These are phyloP conservation scores for Limonius californicus DNA, from an alignment of 1,140 invertebrate species.

Conservation along the genomic window DNA sequence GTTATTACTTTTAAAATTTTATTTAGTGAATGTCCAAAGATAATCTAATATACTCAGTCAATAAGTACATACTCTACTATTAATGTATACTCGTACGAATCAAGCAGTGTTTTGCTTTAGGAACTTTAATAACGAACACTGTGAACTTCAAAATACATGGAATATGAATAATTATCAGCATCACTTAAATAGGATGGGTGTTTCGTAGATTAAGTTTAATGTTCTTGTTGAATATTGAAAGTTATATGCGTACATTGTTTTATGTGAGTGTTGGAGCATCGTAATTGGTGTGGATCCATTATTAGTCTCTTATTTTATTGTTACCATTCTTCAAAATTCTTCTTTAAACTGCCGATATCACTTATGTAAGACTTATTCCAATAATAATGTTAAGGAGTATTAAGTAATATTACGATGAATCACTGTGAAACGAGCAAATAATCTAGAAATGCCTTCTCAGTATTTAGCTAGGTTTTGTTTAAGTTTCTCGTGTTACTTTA, in stretches of 20 bases:
- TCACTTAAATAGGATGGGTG: background rate
- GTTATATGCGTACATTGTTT: too few relatives aligned
- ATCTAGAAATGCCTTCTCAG: conserved; percentile 9
- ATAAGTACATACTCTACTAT: background rate
- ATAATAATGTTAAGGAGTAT: background rate
- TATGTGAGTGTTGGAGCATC: background rate
- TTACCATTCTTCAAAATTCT: background rate
- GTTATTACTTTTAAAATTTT: background rate
- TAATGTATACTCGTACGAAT: background rate
- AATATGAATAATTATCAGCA: too few relatives aligned
- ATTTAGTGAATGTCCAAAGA: background rate
- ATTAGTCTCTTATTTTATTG: background rate
- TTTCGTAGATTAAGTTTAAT: background rate
- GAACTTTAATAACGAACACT: background rate
- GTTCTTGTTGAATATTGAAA: background rate
- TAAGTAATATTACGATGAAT: background rate
- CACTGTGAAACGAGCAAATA: background rate
- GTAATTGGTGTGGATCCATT: background rate
- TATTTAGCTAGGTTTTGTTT: conserved; percentile 1
- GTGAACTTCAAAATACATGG: too few relatives aligned
- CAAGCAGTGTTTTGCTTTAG: background rate
- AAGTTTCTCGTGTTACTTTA: background rate
- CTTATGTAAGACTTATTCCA: background rate
- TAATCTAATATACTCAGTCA: background rate
- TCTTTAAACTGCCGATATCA: background rate